Conservation (phyloP, 2,888 invertebrate genomes). For the Stenurella melanura region DNA sequence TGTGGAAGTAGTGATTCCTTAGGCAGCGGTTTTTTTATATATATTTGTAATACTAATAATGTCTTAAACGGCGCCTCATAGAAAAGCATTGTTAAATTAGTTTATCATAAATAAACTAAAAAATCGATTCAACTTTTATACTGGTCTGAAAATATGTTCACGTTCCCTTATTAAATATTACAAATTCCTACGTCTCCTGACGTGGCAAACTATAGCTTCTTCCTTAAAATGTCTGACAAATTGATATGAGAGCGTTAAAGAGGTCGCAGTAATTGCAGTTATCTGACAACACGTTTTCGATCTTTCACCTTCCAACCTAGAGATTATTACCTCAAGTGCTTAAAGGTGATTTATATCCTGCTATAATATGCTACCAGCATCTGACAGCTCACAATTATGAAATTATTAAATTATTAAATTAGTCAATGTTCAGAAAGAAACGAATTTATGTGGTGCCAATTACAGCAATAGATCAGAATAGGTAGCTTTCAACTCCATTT, state of each 20-base stretch:
- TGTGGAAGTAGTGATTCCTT: too few species aligned
- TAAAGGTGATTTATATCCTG: constrained; percentile 49
- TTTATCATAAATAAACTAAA: too few species aligned
- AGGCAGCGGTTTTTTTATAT: too few species aligned
- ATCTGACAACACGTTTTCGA: constrained; percentile 47
- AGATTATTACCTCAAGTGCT: constrained; percentile 53
- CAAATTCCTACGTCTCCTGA: too few species aligned
- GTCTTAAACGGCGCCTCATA: too few species aligned
- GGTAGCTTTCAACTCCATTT: background rate
- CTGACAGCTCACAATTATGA: constrained; percentile 44
- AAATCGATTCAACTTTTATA: too few species aligned
- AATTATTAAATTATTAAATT: constrained; percentile 43
- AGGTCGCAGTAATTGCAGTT: constrained; percentile 38
- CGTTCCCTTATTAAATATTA: too few species aligned
- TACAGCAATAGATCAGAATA: background rate
- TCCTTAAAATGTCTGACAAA: constrained; percentile 5
- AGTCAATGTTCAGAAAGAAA: background rate
- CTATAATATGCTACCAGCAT: constrained; percentile 50
- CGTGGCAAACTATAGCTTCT: background rate
- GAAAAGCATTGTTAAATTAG: too few species aligned
- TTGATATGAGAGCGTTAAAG: constrained; percentile 13
- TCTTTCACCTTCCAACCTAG: constrained; percentile 52
- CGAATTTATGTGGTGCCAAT: background rate
- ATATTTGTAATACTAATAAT: too few species aligned
- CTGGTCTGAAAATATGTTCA: too few species aligned